Conservation (phyloP, 2,888 invertebrate genomes). For the Ditula angustiorana region DNA sequence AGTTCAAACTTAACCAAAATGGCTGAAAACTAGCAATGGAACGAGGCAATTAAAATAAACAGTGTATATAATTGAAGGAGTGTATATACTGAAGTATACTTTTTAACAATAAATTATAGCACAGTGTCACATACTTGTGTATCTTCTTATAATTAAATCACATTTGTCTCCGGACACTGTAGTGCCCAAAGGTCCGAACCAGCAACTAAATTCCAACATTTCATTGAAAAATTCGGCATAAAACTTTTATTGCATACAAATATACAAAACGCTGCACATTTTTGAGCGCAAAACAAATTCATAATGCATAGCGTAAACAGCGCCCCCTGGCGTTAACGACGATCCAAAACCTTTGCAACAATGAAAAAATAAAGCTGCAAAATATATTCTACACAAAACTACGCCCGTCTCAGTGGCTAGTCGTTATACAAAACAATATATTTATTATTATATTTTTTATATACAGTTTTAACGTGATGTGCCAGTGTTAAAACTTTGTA, state of each 20-base stretch:
- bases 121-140: constrained; percentile 74
- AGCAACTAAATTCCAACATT: constrained; percentile 27
- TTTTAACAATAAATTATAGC: constrained; percentile 44
- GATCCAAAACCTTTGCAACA: constrained; percentile 52
- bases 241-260: constrained; percentile 29
- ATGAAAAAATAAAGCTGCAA: constrained; percentile 80
- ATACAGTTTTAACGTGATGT: constrained; percentile 25
- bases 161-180: constrained; percentile 36
- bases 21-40: constrained; percentile 63
- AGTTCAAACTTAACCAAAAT: constrained; percentile 44
- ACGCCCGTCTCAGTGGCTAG: constrained; percentile 47
- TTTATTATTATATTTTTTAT: constrained; percentile 5
- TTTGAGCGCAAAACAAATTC: constrained; percentile 75
- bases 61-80: constrained; percentile 46
- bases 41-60: constrained; percentile 62
- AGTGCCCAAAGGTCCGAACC: constrained; percentile 11
- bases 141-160: constrained; percentile 68
- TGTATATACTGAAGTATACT: constrained; percentile 47
- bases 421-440: constrained; percentile 13
- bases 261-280: constrained; percentile 48
- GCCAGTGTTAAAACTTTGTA: constrained; percentile 32
- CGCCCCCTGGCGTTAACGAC: constrained; percentile 41
- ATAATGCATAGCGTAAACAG: constrained; percentile 67
- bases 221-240: constrained; percentile 2
- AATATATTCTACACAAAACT: constrained; percentile 73